These are phyloP conservation scores for Tetragonula clypearis DNA, from an alignment of 1,140 invertebrate genomes.

Conservation along the genomic window DNA sequence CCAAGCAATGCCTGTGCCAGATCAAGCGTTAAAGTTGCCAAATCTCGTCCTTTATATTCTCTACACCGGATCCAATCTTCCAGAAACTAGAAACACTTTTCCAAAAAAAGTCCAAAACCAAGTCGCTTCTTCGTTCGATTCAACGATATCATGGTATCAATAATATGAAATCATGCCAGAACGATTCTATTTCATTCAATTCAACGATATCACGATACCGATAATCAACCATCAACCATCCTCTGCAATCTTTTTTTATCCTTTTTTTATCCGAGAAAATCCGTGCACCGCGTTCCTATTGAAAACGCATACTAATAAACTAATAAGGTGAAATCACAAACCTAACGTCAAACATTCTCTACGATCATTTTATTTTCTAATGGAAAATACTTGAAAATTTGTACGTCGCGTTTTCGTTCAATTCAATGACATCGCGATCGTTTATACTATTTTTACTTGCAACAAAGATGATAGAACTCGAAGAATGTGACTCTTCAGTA, in stretches of 20 bases:
- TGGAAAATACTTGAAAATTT: too few species aligned
- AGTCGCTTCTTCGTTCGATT: not conserved
- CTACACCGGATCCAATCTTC: not conserved
- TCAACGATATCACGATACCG: too few species aligned
- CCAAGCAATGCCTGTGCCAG: not conserved
- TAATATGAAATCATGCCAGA: too few species aligned
- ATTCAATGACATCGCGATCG: too few species aligned
- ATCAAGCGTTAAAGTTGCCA: not conserved
- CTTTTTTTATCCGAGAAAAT: not conserved
- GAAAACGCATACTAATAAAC: not conserved
- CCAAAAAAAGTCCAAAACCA: not conserved
- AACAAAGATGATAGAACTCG: too few species aligned
- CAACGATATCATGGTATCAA: not conserved
- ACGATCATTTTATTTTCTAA: not conserved
- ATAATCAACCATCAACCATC: not conserved
- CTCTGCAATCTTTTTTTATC: too few species aligned
- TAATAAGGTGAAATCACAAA: not conserved
- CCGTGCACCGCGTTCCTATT: too few species aligned
- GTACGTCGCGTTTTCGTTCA: too few species aligned
- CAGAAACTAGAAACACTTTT: not conserved
- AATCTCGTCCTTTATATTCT: not conserved
- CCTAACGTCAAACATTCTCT: not conserved
- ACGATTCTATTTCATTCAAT: too few species aligned
- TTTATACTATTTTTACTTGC: too few species aligned
- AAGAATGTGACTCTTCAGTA: too few species aligned